Evolutionary conservation across 2,113 vertebrate species (phyloP).

Genomic region (Sarotherodon lohbergeri): DNA sequence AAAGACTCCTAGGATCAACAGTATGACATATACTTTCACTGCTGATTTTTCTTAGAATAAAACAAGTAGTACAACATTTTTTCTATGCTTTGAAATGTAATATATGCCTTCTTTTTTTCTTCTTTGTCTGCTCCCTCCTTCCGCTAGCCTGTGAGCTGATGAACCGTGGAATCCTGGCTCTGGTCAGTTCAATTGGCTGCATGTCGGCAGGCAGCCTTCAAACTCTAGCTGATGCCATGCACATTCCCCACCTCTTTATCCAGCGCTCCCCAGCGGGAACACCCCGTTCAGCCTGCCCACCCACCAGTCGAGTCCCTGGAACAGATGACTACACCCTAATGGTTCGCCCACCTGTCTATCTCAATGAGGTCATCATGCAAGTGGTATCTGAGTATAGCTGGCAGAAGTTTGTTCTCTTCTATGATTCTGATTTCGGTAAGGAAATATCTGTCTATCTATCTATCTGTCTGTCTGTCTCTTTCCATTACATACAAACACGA

Average conservation of each 20-base stretch:
- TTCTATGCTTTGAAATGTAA: not conserved
- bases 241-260: conserved; percentile 97
- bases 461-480: fast-evolving
- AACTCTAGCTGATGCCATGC: conserved; percentile 94
- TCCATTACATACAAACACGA: not conserved
- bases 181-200: conserved; percentile 97
- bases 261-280: conserved; percentile 86
- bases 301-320: conserved; percentile 77
- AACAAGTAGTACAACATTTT: not conserved
- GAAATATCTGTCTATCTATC: not conserved
- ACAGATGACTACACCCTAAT: conserved; percentile 93
- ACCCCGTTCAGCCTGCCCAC: conserved; percentile 85
- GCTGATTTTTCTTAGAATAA: not conserved
- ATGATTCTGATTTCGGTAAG: conserved; percentile 93
- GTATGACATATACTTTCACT: not conserved
- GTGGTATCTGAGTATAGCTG: conserved; percentile 96
- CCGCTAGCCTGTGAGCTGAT: conserved; percentile 94
- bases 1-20: not conserved
- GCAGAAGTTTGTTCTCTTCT: conserved; percentile 99
- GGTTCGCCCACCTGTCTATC: conserved; percentile 92
- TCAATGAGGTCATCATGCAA: conserved; percentile 93
- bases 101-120: not conserved
- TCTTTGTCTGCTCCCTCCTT: not conserved
- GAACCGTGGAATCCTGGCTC: conserved; percentile 96
- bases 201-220: conserved; percentile 93